Conservation (phyloP, 2,113 vertebrate genomes). For the Mustelus asterias region DNA sequence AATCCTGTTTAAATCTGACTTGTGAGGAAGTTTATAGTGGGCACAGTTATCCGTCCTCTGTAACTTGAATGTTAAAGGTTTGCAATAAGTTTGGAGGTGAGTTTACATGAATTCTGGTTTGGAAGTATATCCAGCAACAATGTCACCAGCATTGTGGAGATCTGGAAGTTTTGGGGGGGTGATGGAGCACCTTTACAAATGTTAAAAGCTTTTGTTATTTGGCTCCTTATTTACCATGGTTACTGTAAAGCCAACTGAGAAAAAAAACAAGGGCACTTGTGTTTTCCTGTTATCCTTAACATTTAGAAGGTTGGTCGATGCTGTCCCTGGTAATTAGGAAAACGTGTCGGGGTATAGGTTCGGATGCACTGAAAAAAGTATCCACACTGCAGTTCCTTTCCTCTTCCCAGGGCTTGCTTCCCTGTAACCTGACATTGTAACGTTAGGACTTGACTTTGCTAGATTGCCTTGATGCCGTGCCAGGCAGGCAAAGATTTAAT, state of each 20-base stretch:
- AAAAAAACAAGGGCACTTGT: not conserved
- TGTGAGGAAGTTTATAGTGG: not conserved
- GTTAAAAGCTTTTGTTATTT: constrained; percentile 16
- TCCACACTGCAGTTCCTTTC: not conserved
- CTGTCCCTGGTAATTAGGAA: not conserved
- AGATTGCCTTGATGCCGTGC: not conserved
- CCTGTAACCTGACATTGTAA: not conserved
- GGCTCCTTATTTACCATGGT: not conserved
- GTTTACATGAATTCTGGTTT: not conserved
- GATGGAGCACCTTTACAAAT: not conserved
- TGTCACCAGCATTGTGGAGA: not conserved
- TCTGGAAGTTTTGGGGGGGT: not conserved
- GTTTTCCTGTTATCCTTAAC: not conserved
- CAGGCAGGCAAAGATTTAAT: not conserved
- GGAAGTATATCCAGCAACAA: not conserved
- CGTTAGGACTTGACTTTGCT: not conserved
- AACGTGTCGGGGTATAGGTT: not conserved
- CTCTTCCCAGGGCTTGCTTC: not conserved
- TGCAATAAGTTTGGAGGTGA: not conserved
- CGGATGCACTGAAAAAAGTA: not conserved
- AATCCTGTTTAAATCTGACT: not conserved
- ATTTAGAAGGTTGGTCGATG: not conserved
- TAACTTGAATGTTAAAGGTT: not conserved
- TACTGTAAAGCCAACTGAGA: not conserved
- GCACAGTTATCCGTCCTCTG: not conserved